phyloP scores from a whole-genome alignment of 2,797 vertebrate species.

The Clarias pachynema region DNA sequence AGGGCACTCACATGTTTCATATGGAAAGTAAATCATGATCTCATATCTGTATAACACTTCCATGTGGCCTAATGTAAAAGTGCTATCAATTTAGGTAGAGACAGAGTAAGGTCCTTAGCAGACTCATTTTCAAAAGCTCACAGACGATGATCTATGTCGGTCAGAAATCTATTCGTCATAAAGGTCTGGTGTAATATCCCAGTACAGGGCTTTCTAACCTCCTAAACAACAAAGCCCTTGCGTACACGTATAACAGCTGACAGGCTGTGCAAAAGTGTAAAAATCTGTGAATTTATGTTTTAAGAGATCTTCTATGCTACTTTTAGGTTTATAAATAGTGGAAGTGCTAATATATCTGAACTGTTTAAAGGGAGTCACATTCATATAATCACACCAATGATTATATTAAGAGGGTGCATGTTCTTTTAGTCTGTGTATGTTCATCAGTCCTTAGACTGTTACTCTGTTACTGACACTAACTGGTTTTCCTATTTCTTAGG shows the following conservation, averaged over 20 bases:
- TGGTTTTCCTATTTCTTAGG: not conserved
- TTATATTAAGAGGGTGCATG: not conserved
- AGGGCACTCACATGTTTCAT: constrained; percentile 37
- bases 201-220: not conserved
- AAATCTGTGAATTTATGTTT: not conserved
- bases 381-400: not conserved
- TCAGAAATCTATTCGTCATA: not conserved
- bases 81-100: constrained; percentile 45
- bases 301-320: not conserved
- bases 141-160: constrained; percentile 20
- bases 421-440: not conserved
- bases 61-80: constrained; percentile 53
- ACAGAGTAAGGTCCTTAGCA: constrained; percentile 7
- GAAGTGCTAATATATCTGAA: not conserved
- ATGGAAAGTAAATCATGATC: constrained; percentile 40
- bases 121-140: constrained; percentile 41
- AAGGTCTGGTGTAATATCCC: constrained; percentile 14
- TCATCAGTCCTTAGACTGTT: not conserved
- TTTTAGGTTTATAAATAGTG: not conserved
- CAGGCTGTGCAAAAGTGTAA: not conserved
- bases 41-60: constrained; percentile 40
- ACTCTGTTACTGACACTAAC: not conserved
- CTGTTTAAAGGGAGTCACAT: not conserved
- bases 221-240: not conserved
- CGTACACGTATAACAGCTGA: no score